These are phyloP conservation scores for Chelon auratus DNA, from an alignment of 2,797 vertebrate species.

Conservation along the genomic window DNA sequence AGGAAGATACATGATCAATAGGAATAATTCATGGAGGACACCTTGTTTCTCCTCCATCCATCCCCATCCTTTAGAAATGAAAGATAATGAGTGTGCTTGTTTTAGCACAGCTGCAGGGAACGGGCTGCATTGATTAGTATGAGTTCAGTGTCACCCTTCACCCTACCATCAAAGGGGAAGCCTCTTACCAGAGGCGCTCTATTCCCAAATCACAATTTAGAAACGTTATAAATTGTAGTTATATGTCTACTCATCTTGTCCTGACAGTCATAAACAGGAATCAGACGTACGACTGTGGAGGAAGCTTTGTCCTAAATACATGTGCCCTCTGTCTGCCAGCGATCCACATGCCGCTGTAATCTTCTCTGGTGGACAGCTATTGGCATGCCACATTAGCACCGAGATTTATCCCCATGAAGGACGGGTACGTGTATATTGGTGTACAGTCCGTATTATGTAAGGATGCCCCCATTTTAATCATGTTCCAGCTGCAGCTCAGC, in stretches of 20 bases:
- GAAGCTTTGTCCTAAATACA: conserved; percentile 69
- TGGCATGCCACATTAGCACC: conserved; percentile 56
- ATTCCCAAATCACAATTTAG: conserved; percentile 5
- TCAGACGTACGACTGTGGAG: conserved; percentile 32
- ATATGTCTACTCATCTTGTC: conserved; percentile 7
- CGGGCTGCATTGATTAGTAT: conserved; percentile 73
- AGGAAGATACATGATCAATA: conserved; percentile 68
- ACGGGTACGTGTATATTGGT: conserved; percentile 50
- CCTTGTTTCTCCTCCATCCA: conserved; percentile 57
- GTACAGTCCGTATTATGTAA: conserved; percentile 65
- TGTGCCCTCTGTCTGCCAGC: conserved; percentile 34
- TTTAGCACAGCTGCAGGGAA: conserved; percentile 79
- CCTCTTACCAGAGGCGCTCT: conserved; percentile 23
- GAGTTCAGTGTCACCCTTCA: conserved; percentile 65
- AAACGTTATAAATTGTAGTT: conserved; percentile 4
- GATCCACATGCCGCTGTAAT: conserved; percentile 68
- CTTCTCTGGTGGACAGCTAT: conserved; percentile 64
- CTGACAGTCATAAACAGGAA: conserved; percentile 38
- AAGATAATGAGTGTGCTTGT: conserved; percentile 83
- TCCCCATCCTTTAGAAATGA: conserved; percentile 76
- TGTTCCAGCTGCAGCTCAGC: conserved; percentile 28
- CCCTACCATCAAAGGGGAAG: conserved; percentile 59
- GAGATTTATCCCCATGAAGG: conserved; percentile 60
- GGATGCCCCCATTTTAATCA: conserved; percentile 52
- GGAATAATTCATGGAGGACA: conserved; percentile 81